Conservation (phyloP, 2,888 invertebrate species). For the Dione vanillae region DNA sequence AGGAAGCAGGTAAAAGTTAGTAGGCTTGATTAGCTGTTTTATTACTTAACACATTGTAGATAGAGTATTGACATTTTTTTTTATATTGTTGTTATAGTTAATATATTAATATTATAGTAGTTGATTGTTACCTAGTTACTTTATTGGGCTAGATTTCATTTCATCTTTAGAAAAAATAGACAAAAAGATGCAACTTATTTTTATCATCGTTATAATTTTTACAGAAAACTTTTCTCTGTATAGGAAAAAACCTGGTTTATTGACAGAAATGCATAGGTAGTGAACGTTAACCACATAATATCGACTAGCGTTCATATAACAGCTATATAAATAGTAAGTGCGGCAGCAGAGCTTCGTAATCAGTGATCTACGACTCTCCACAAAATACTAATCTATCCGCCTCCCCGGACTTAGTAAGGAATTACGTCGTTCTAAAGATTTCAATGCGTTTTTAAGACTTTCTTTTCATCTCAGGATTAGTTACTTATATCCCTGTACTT, state of each 20-base stretch:
- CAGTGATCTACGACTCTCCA: conserved; percentile 51
- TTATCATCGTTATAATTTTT: background rate
- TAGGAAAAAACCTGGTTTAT: background rate
- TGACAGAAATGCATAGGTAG: conserved; percentile 26
- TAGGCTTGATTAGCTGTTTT: conserved; percentile 14
- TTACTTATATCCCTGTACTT: conserved; percentile 1
- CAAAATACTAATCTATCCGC: conserved; percentile 44
- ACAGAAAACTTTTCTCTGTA: background rate
- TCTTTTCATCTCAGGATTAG: background rate
- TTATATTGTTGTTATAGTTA: background rate
- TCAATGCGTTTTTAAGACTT: conserved; percentile 20
- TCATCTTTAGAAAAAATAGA: background rate
- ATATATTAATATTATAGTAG: too few species aligned
- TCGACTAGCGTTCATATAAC: conserved; percentile 55
- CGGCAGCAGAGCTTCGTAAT: conserved; percentile 53
- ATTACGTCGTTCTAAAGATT: conserved; percentile 29
- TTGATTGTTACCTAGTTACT: background rate
- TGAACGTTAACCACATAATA: conserved; percentile 42
- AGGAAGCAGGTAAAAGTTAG: conserved; percentile 89
- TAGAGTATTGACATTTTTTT: background rate
- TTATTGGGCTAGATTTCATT: background rate
- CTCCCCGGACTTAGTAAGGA: conserved; percentile 26
- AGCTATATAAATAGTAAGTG: conserved; percentile 57
- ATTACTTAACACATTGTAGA: background rate
- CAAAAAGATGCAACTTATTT: background rate